Conservation (phyloP, 2,113 vertebrate species). For the Eidolon helvum region DNA sequence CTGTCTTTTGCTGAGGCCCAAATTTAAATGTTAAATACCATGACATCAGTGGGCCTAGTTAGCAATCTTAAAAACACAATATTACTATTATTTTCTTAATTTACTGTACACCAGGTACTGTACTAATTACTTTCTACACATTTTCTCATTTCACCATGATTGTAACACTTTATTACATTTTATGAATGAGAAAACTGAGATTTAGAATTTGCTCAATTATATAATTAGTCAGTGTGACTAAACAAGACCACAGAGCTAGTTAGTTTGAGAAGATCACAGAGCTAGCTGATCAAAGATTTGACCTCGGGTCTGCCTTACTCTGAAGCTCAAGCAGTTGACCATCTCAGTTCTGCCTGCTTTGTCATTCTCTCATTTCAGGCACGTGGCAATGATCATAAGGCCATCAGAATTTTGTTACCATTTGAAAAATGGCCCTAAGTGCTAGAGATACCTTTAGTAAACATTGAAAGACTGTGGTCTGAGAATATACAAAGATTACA, state of each 20-base stretch:
- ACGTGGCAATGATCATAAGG: neutral
- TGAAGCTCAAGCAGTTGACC: neutral
- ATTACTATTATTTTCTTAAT: conserved; percentile 1
- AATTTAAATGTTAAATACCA: neutral
- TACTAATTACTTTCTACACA: neutral
- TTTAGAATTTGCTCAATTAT: neutral
- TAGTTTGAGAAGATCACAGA: neutral
- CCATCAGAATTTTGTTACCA: neutral
- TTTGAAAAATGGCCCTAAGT: neutral
- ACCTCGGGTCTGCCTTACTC: neutral
- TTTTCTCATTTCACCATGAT: neutral
- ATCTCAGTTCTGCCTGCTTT: neutral
- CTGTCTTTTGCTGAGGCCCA: neutral
- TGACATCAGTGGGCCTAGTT: neutral
- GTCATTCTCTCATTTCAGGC: neutral
- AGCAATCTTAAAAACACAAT: neutral
- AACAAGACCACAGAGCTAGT: neutral
- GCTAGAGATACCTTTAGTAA: neutral
- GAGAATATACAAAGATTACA: neutral
- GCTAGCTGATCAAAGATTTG: neutral
- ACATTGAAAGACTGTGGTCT: neutral
- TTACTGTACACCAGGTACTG: neutral
- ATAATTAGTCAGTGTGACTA: neutral
- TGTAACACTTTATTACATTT: neutral
- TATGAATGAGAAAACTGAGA: neutral